Base-by-base conservation (phyloP, 2,113 vertebrate species). In the Cebus imitator region DNA sequence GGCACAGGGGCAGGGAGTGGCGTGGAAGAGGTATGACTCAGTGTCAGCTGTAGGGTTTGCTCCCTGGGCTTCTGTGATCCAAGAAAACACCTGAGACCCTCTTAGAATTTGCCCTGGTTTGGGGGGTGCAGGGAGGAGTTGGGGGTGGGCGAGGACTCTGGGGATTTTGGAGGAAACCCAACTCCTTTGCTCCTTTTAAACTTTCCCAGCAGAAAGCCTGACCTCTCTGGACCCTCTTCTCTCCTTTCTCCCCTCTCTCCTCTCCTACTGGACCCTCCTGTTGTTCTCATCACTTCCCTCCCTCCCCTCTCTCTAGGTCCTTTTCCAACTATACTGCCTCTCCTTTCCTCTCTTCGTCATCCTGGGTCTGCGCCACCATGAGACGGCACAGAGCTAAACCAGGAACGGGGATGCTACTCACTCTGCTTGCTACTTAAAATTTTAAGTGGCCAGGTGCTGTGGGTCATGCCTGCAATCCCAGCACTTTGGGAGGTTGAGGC, bases 221-320 rank as follows among this genome's bases (percentile, higher is more conserved):
- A 27, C 37, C 4, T 27, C 45, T 11, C 6, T 2, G 21, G 11
- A 21, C 16, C 18, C n/a, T 20, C 32, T 35, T 27, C 72, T 70
- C 30, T 3, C 11, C 18, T 20, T 8, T 11, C 13, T 1, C 8
- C n/a, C 52, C 55, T 3, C 4, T 12, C 27, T 2, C 8, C 21
- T 27, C 11, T 8, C 43, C 17, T 35, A 1, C n/a, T 8, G 1
- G 16, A 2, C 5, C 35, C 10, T 8, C 17, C 14, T 3, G 20
- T 27, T 6, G 7, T 35, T 8, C 43, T 20, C 13, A 35, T 16
- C 66, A 18, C 21, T 35, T 0, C 2, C 35, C 40, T 18, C 5
- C 13, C 12, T 12, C 16, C 7, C 1, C 13, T 25, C 23, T 23
- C 40, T 35, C 76, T 11, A 52, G 52, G 20, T 5, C 23, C 12